Conservation (phyloP, 2,888 invertebrate genomes). For the Mechanitis messenoides region DNA sequence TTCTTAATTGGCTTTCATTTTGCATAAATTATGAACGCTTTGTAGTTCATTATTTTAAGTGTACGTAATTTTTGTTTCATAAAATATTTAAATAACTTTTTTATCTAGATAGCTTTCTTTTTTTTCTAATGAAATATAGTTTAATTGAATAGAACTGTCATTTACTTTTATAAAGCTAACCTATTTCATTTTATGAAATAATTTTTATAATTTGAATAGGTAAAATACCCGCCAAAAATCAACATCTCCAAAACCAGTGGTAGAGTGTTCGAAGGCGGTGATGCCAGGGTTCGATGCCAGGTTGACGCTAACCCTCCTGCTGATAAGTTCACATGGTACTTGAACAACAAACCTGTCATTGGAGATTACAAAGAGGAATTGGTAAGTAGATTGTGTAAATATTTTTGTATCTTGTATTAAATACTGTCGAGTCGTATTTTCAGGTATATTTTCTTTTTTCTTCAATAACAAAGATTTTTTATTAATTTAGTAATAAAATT, state of each 20-base stretch:
- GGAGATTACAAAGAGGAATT: conserved; percentile 90
- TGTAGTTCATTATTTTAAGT: neutral
- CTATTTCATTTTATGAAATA: neutral
- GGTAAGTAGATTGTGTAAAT: conserved; percentile 54
- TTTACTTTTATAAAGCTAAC: neutral
- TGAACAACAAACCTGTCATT: conserved; percentile 87
- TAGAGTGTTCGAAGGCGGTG: conserved; percentile 50
- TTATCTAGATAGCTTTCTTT: no score
- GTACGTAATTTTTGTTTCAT: neutral
- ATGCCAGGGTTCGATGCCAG: conserved; percentile 77
- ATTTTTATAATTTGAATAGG: conserved; percentile 67
- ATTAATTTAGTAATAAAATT: no score
- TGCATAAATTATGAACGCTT: neutral
- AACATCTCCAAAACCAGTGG: conserved; percentile 70
- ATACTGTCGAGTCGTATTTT: no score
- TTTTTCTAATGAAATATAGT: no score
- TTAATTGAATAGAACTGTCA: no score
- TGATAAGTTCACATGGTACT: conserved; percentile 89
- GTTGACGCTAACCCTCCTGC: conserved; percentile 93
- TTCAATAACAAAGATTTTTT: no score
- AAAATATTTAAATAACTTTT: no score
- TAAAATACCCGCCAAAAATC: conserved; percentile 93
- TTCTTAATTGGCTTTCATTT: conserved; percentile 2
- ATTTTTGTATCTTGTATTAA: no score
- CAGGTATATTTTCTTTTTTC: no score